Percentiles rank a stretch among this genome's conserved stretches.
phyloP scores from a whole-genome alignment of 2,113 vertebrate genomes.

The Cinclus cinclus region DNA sequence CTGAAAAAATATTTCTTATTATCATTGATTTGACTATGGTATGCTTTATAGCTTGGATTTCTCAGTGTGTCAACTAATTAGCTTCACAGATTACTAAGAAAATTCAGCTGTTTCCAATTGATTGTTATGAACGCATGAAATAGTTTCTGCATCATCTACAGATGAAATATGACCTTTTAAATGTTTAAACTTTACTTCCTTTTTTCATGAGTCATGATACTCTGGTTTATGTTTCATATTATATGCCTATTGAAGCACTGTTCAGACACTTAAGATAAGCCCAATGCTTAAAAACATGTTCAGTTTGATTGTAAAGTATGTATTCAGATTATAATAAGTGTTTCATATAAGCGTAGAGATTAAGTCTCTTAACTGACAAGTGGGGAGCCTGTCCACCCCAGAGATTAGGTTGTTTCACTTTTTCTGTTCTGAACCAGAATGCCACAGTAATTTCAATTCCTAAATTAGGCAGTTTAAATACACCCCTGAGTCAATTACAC shows the following conservation, averaged over 20 bases:
- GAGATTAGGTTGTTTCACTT: neutral
- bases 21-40: slow-evolving; percentile 39
- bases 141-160: slow-evolving; percentile 6
- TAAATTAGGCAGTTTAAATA: neutral
- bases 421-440: neutral
- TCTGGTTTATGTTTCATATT: slow-evolving; percentile 14
- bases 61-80: slow-evolving; percentile 46
- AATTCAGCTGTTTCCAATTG: slow-evolving; percentile 20
- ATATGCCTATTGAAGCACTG: neutral
- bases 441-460: neutral
- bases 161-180: slow-evolving; percentile 45
- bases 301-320: neutral
- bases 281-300: neutral
- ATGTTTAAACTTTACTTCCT: neutral
- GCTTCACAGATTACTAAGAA: slow-evolving; percentile 51
- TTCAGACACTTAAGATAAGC: neutral
- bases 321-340: neutral
- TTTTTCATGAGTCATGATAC: slow-evolving; percentile 30
- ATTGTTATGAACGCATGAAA: slow-evolving; percentile 13
- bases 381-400: neutral
- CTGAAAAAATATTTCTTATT: slow-evolving; percentile 25
- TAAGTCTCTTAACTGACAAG: neutral
- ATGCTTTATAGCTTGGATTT: slow-evolving; percentile 24
- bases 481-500: neutral
- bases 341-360: neutral